These are phyloP conservation scores for Ditylenchus dipsaci DNA, from an alignment of 1,140 invertebrate species.

Conservation along the genomic window DNA sequence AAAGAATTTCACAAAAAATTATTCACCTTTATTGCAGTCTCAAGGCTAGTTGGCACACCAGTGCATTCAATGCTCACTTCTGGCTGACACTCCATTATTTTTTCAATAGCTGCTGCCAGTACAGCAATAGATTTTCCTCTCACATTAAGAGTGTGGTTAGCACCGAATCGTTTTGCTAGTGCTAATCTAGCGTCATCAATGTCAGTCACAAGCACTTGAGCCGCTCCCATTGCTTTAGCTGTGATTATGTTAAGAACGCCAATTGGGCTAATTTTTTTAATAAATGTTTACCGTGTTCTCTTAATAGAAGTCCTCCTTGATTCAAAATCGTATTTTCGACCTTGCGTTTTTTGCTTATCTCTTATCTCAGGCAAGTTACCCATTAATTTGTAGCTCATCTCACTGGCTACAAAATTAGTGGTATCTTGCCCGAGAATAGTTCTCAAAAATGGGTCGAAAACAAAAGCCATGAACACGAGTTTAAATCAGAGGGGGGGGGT, in stretches of 20 bases:
- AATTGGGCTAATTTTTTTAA: too few relatives aligned
- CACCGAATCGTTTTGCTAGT: not conserved
- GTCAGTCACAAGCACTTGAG: not conserved
- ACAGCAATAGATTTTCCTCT: not conserved
- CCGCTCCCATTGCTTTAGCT: not conserved
- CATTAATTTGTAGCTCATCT: too few relatives aligned
- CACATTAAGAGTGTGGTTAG: not conserved
- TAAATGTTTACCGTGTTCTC: too few relatives aligned
- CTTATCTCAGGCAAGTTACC: too few relatives aligned
- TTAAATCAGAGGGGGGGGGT: too few relatives aligned
- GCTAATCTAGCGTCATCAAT: not conserved
- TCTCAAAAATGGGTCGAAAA: too few relatives aligned
- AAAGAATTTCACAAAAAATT: not conserved
- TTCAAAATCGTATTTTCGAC: too few relatives aligned
- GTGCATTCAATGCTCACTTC: not conserved
- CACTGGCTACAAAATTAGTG: too few relatives aligned
- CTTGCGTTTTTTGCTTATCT: too few relatives aligned
- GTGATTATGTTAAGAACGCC: not conserved
- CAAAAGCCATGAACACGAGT: too few relatives aligned
- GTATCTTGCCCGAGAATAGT: too few relatives aligned
- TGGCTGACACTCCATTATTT: not conserved
- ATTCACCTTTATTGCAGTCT: not conserved
- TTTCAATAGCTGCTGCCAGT: not conserved
- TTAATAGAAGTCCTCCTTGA: too few relatives aligned
- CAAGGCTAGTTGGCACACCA: not conserved